These are phyloP conservation scores for Drosophila malerkotliana DNA, from an alignment of 1,140 invertebrate species.

Conservation along the genomic window DNA sequence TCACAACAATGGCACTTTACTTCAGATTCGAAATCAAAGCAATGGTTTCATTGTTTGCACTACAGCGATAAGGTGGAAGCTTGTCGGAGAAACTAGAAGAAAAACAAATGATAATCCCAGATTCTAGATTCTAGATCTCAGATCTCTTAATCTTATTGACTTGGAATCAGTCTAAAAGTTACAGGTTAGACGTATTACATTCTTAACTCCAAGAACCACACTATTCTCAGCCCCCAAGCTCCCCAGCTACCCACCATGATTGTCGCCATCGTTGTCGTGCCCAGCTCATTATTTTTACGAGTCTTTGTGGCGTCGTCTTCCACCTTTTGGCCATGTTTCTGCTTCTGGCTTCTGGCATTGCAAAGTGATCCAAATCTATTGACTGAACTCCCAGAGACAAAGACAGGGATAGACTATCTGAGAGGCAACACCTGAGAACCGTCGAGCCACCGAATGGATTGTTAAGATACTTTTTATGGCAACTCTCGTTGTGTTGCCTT, in stretches of 20 bases:
- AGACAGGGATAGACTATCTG: conserved; percentile 1
- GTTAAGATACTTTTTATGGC: conserved; percentile 66
- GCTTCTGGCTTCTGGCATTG: conserved; percentile 2
- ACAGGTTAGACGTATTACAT: too few species aligned
- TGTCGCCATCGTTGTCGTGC: conserved; percentile 77
- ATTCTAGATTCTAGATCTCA: background rate
- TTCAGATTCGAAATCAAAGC: conserved; percentile 37
- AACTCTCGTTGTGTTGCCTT: conserved; percentile 16
- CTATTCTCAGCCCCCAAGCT: too few species aligned
- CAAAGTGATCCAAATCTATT: conserved; percentile 79
- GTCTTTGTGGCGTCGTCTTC: conserved; percentile 32
- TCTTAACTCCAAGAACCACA: too few species aligned
- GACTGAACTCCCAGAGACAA: conserved; percentile 62
- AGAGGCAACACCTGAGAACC: conserved; percentile 63
- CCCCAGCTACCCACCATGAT: conserved; percentile 42
- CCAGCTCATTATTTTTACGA: conserved; percentile 77
- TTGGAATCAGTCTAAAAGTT: too few species aligned
- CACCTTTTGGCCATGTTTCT: background rate
- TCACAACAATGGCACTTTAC: conserved; percentile 41
- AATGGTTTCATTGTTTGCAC: conserved; percentile 38
- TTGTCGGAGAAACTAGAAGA: background rate
- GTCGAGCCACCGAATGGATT: conserved; percentile 56
- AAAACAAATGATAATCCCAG: background rate
- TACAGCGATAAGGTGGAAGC: conserved; percentile 37
- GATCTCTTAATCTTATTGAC: too few species aligned